Evolutionary conservation across 2,113 vertebrate species (phyloP), one percentile per base, ranked within the genome.

Genomic region (Speoplatyrhinus poulsoni): DNA sequence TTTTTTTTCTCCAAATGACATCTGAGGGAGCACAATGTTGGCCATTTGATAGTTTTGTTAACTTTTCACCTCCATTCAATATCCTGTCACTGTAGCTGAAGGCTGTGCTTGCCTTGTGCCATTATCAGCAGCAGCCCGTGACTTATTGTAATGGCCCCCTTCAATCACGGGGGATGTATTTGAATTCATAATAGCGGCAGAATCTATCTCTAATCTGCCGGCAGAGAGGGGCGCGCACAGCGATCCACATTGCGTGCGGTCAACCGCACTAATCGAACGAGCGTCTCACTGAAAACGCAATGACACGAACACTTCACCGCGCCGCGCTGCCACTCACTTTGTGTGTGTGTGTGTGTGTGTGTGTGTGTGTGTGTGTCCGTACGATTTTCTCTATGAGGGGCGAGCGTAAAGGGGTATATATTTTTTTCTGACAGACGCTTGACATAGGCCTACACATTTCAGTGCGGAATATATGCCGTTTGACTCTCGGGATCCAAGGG

Each of bases 71-170:
- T 83, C 67, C 70, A 82, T 71, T 86, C 84, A 83, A 83, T 84
- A 87, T 77, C 66, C 82, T 84, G 87, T 84, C 87, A 89, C 2
- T 3, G 41, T 77, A 72, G 66, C 77, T 81, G 85, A 81, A 66
- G 73, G 65, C 79, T 57, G 80, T 60, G 82, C 83, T 72, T 60
- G 74, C 74, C 84, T 71, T 19, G 60, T 69, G 82, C 73, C 83
- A 85, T 87, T 86, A 85, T 88, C 86, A 78, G 77, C 77, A 74
- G 82, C 83, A 86, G 84, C 82, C 79, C 82, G 85, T 89, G 84
- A 84, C 81, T 88, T 82, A 87, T 87, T 89, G 82, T 88, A 89
- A 90, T 87, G 75, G 81, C 64, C 84, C 88, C 87, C 83, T 90
- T 90, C 87, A 89, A 88, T 91, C 91, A 89, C 76, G 33, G 83